These are phyloP conservation scores for Luidia sarsii DNA, from an alignment of 53 echinoderm and acorn worm species.

Conservation along the genomic window DNA sequence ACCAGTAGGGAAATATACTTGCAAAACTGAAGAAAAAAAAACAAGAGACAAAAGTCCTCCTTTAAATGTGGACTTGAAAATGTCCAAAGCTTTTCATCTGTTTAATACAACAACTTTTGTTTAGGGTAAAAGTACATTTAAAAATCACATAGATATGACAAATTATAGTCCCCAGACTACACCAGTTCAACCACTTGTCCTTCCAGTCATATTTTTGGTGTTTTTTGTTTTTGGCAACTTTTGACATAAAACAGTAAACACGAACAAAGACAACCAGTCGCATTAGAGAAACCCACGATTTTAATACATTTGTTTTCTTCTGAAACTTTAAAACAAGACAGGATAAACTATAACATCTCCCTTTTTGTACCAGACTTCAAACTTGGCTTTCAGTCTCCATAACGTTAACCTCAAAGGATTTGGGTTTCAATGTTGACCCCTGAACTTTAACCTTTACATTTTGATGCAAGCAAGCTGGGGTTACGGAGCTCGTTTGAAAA, in stretches of 20 bases:
- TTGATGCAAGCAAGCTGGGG: no score
- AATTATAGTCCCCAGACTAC: conserved; percentile 6
- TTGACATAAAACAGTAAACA: conserved; percentile 18
- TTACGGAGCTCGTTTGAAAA: no score
- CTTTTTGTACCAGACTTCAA: no score
- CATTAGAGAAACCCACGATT: neutral
- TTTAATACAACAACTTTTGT: conserved; percentile 28
- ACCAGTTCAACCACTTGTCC: neutral
- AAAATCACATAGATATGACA: conserved; percentile 28
- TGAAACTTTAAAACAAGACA: neutral
- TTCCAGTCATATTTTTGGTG: neutral
- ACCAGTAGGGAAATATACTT: no score
- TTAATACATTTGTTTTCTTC: neutral
- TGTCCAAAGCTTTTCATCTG: conserved; percentile 34
- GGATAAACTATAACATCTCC: no score
- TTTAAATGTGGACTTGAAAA: conserved; percentile 52
- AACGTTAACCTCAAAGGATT: no score
- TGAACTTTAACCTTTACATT: no score
- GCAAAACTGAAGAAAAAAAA: no score
- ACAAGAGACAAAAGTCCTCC: no score
- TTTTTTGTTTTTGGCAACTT: conserved; percentile 36
- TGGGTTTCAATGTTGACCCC: no score
- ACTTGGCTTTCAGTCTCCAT: no score
- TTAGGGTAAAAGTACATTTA: conserved; percentile 40
- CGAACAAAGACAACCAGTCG: neutral